Conservation (phyloP, 2,888 invertebrate genomes). For the Noctua fimbriata region DNA sequence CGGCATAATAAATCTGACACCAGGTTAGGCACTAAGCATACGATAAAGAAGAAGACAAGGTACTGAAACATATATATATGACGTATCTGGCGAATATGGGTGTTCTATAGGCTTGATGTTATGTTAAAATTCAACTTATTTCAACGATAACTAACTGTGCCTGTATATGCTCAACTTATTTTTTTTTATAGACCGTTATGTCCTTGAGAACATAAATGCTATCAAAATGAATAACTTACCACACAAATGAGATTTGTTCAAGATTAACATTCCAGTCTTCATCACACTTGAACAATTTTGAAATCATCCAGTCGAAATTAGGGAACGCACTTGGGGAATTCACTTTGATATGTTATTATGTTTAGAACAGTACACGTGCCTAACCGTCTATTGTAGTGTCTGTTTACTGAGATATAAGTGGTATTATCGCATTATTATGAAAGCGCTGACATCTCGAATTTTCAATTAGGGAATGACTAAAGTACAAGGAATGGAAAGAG, state of each 20-base stretch:
- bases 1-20: too few species aligned
- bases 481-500: too few species aligned
- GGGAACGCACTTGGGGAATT: conserved; percentile 18
- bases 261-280: conserved; percentile 38
- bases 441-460: neutral
- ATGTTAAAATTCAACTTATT: neutral
- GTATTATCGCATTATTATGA: neutral
- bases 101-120: too few species aligned
- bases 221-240: conserved; percentile 39
- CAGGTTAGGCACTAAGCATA: too few species aligned
- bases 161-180: neutral
- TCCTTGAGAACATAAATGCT: conserved; percentile 17
- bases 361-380: neutral
- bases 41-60: too few species aligned
- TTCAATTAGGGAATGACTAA: neutral
- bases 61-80: too few species aligned
- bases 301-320: conserved; percentile 24
- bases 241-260: conserved; percentile 36
- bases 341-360: conserved; percentile 11
- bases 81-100: too few species aligned
- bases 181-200: neutral
- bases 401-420: neutral
- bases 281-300: conserved; percentile 38
- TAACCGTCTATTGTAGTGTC: neutral
- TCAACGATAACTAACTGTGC: neutral